Conservation (phyloP, 1,140 invertebrate species). For the Latrodectus geometricus region DNA sequence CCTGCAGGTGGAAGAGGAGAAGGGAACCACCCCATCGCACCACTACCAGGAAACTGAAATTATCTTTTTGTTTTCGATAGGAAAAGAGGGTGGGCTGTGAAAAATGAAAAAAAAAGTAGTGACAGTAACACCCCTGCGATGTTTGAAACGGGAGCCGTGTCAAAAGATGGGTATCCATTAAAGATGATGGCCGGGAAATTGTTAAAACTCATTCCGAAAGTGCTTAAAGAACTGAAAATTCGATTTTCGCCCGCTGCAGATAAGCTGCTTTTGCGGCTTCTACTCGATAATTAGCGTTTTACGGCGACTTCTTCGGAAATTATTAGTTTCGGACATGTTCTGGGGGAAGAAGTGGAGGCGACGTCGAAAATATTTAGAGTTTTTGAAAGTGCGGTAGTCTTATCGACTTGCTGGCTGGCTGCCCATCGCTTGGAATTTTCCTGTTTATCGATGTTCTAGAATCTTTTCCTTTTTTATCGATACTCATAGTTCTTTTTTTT, state of each 20-base stretch:
- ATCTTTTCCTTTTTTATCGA: not conserved
- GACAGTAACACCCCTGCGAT: not conserved
- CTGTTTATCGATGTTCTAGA: too few species aligned
- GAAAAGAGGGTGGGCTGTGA: not conserved
- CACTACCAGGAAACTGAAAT: not conserved
- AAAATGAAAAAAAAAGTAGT: not conserved
- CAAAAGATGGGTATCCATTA: slow-evolving; percentile 25
- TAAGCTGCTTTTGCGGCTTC: not conserved
- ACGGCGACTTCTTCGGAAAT: not conserved
- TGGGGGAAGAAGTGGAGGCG: not conserved
- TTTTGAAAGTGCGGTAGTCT: not conserved
- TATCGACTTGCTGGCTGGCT: not conserved
- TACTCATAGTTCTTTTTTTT: not conserved
- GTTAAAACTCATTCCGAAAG: slow-evolving; percentile 41
- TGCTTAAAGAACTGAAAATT: slow-evolving; percentile 20
- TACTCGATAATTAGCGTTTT: slow-evolving; percentile 22
- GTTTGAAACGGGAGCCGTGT: slow-evolving; percentile 1
- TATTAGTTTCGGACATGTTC: not conserved
- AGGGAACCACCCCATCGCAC: not conserved
- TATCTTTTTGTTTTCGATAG: not conserved
- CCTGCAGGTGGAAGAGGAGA: not conserved
- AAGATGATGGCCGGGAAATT: slow-evolving; percentile 26
- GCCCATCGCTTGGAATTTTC: not conserved
- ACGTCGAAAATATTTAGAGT: not conserved
- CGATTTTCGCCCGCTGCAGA: slow-evolving; percentile 1